Evolutionary conservation across 35 echinoderm and acorn worm species (phyloP), one percentile per base, ranked within the genome.

Genomic region (Patiria miniata): DNA sequence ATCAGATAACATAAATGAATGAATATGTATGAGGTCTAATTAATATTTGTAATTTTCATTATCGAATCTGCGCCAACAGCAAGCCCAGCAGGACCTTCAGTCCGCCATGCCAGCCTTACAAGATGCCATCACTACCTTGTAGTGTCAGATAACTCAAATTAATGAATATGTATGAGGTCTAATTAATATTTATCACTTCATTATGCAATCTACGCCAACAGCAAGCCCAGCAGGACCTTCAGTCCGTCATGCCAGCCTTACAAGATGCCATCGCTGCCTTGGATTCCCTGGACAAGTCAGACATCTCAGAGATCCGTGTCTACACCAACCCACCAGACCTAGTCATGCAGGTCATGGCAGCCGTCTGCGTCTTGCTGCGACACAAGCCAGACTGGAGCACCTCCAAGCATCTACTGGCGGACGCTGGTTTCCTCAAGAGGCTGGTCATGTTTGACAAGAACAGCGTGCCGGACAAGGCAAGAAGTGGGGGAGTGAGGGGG

Each of bases 231-330:
- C 81, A 89, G 80, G 96, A 99, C 55, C 93, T 99, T 12, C 28
- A 83, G 32, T 99, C 96, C 52, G 96, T 99, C 39, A 89, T 99
- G n/a, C 96, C 96, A 61, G 96, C 96, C 37, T 59, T 99, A 18
- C 93, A 99, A 40, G 96, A 99, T 40, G 96, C 96, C 40, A 94
- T 91, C 0, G 90, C 87, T 34, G 92, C 96, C 23, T 56, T 99
- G 52, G 96, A 99, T 60, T 87, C 96, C 16, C 77, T 99, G 7
- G 93, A 99, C 39, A 99, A 99, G 78, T 95, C 93, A 0, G 96
- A 99, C 54, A 99, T 99, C 83, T 99, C 96, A 5, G 96, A 99
- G 87, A 99, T 99, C 56, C 73, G 96, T 8, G 96, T 99, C 56
- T 99, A 94, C 83, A 80, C 81, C 87, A 92, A 89, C 7, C 96